Evolutionary conservation across 2,888 invertebrate species (phyloP), one percentile per base, ranked within the genome.

Genomic region (Thecocarcelia acutangulata): DNA sequence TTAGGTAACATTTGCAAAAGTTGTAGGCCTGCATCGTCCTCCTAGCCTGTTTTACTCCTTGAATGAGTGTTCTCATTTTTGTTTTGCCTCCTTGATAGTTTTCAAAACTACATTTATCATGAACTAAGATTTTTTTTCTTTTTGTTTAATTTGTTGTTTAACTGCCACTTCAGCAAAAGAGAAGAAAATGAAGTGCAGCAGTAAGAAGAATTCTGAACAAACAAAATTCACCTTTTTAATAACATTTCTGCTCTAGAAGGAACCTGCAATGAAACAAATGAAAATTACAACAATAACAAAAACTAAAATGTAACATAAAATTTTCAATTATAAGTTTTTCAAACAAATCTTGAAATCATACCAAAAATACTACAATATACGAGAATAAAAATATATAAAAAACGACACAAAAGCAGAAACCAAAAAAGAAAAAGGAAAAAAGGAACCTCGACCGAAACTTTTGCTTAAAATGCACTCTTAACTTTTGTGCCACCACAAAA

Each of bases 241-340:
- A 50, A 42, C 19, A 15, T 46, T 75, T 75, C 15, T 52, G 64
- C 70, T 44, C 33, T 50, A 66, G 48, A 42, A 52, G n/a, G 11
- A 63, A 70, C 63, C 58, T 69, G 19, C 33, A 54, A 37, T 11
- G 46, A 17, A 74, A 46, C 63, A 73, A 56, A 40, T 11, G 19
- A 42, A 37, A 61, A 69, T 24, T 58, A 28, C 58, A 50, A 40
- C 58, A 50, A 73, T 9, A 56, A 42, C 13, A 59, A 73, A 63
- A 61, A 64, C 40, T 50, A 54, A 82, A 82, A 78, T 74, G 74
- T 70, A 58, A 78, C 78, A 82, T 74, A 82, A 75, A 78, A 82
- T 82, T 82, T 82, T 82, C 82, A 82, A 82, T 82, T 82, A 82
- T 82, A 82, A 82, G 73, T 82, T 82, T 78, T 54, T 12, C 82